Base-by-base conservation (phyloP, 2,888 invertebrate genomes). In the Chloroclysta siterata region DNA sequence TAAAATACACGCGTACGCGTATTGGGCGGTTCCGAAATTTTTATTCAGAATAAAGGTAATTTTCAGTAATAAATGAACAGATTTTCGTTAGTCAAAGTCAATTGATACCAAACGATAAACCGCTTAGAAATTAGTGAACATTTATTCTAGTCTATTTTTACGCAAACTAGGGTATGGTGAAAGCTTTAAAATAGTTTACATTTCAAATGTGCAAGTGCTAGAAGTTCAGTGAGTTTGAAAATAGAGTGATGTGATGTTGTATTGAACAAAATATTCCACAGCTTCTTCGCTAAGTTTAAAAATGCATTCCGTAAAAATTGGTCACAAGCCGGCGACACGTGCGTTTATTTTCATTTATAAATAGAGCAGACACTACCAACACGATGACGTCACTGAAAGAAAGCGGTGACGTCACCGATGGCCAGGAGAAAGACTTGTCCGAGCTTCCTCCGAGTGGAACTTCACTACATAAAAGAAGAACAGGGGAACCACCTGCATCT, bases 301-400 rank as follows among this genome's bases (percentile, higher is more conserved):
- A 70, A 90, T 90, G 88, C 90, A 90, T 91, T 90, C 90, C 89
- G 77, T 76, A 77, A 81, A 78, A 79, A 82, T 75, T 73, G 72
- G 78, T 81, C 72, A 72, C 72, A 70, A 64, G 69, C 73, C 75
- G 74, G 73, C 73, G 76, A 80, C 90, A 88, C 88, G 87, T 90
- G 89, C 82, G 79, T 84, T 85, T 87, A 88, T 91, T 90, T 88
- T 88, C 83, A 84, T 84, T 83, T 87, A 89, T 87, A 88, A 88
- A 90, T 90, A 89, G 82, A 75, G 72, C 74, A 81, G 83, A 83
- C 82, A 79, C 73, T 73, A 72, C 74, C 74, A 76, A 79, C 64
- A 73, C 52, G 53, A 92, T 91, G 91, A 87, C 88, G 82, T 89
- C 89, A 82, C 76, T 76, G 33, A 85, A 80, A 75, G 90, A 90